Conservation (phyloP, 2,113 vertebrate genomes). For the Pithys albifrons region DNA sequence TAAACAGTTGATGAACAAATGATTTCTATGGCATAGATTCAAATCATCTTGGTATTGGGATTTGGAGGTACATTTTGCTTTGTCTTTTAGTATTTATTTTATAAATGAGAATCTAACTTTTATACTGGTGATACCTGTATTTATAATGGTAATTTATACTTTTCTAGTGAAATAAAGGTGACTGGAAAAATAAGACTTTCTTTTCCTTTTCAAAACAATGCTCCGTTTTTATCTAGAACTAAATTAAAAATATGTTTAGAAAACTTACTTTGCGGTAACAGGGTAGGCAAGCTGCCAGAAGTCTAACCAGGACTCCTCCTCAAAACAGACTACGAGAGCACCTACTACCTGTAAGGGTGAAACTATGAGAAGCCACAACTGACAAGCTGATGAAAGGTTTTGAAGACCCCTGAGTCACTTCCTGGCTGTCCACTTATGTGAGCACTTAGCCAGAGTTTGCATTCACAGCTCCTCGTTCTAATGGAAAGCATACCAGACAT, state of each 20-base stretch:
- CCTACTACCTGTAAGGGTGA: background rate
- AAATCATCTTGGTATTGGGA: constrained; percentile 56
- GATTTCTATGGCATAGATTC: constrained; percentile 17
- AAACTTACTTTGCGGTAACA: background rate
- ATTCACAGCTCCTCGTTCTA: background rate
- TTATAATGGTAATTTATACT: constrained; percentile 78
- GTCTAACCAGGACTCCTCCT: background rate
- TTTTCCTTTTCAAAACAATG: background rate
- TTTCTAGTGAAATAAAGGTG: constrained; percentile 81
- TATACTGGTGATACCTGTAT: constrained; percentile 75
- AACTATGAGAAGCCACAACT: background rate
- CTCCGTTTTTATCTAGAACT: background rate
- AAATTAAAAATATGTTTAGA: background rate
- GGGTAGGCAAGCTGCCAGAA: background rate
- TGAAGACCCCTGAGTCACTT: background rate
- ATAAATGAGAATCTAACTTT: constrained; percentile 69
- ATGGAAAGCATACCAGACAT: fast-evolving
- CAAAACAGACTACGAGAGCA: background rate
- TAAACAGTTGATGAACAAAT: constrained; percentile 21
- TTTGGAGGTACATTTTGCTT: constrained; percentile 48
- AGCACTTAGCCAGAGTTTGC: background rate
- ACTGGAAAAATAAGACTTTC: constrained; percentile 43
- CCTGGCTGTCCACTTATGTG: background rate
- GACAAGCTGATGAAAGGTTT: background rate
- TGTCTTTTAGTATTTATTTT: constrained; percentile 73